Base-by-base conservation (phyloP, 2,888 invertebrate species). In the Apotomis betuletana region DNA sequence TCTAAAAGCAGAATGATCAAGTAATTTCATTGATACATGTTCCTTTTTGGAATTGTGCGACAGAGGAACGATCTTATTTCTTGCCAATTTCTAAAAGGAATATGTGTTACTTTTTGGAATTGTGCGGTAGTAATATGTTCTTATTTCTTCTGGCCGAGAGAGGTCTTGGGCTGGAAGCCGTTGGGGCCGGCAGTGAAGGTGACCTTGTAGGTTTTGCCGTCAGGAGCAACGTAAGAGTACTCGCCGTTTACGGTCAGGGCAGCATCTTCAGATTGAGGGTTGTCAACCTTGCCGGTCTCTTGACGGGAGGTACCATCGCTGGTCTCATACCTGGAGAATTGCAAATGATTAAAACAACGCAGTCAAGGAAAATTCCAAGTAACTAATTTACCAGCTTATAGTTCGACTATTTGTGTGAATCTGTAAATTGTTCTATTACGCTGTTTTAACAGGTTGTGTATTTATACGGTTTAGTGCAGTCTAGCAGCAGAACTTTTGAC, bases 261-360 rank as follows among this genome's bases (percentile, higher is more conserved):
- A 76, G 95, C 95, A 76, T 95, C 94, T 74, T 96, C 95, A 0
- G 92, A 89, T 27, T 94, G 90, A 69, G 95, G 96, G 73, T 94
- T 94, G 88, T 96, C 96, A 3, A 96, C 80, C 75, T 94, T 94
- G 36, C 95, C 96, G 80, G 95, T 94, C 82, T 96, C 96, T 76
- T 94, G 94, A 72, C 95, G 92, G 13, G 94, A 94, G 67, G 95
- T 95, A 61, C 96, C 95, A 76, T 96, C 95, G 78, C 95, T 96
- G 38, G 96, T 95, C 81, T 96, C 95, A 73, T 94, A 95, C 44
- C 95, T 94, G 89, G 15, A 67, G 15, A 4, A 41, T 77, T 76
- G 73, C 65, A 51, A 57, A 13, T 49, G 2, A 44, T 44, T 44
- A 44, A 6, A 10, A 49, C 3, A 49, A 49, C 9, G 9, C 9